Conservation (phyloP, 2,888 invertebrate species). For the Cephus runcator region DNA sequence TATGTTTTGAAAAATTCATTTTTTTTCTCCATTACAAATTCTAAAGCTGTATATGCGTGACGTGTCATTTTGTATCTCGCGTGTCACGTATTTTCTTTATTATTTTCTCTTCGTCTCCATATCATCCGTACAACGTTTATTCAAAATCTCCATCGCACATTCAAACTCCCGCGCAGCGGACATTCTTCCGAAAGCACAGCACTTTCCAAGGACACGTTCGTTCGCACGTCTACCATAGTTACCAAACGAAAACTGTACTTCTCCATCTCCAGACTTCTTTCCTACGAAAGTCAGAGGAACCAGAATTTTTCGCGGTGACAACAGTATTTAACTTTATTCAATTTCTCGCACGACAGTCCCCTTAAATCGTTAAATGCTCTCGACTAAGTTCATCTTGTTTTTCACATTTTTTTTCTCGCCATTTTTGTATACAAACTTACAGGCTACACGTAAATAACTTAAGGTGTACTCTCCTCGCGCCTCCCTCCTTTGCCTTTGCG, state of each 20-base stretch:
- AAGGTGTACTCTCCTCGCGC: constrained; percentile 48
- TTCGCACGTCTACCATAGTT: constrained; percentile 5
- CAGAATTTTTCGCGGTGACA: no score
- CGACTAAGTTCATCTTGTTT: constrained; percentile 29
- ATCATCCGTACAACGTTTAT: constrained; percentile 5
- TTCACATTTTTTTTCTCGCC: constrained; percentile 27
- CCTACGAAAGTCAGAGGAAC: no score
- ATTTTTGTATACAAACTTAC: constrained; percentile 64
- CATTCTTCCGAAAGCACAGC: no score
- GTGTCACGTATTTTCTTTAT: constrained; percentile 10
- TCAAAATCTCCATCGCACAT: no score
- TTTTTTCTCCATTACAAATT: constrained; percentile 24
- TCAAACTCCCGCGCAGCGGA: constrained; percentile 26
- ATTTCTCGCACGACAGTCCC: constrained; percentile 11
- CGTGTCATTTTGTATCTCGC: constrained; percentile 26
- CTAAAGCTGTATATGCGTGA: constrained; percentile 40
- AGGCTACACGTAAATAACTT: constrained; percentile 51
- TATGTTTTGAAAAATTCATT: not conserved
- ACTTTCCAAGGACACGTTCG: not conserved
- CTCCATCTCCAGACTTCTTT: no score
- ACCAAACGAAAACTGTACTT: not conserved
- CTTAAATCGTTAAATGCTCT: constrained; percentile 9
- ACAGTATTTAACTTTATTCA: not conserved
- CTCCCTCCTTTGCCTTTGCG: no score
- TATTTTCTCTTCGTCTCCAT: constrained; percentile 24